These are phyloP conservation scores for Nezara viridula DNA, from an alignment of 2,888 invertebrate genomes.

Conservation along the genomic window DNA sequence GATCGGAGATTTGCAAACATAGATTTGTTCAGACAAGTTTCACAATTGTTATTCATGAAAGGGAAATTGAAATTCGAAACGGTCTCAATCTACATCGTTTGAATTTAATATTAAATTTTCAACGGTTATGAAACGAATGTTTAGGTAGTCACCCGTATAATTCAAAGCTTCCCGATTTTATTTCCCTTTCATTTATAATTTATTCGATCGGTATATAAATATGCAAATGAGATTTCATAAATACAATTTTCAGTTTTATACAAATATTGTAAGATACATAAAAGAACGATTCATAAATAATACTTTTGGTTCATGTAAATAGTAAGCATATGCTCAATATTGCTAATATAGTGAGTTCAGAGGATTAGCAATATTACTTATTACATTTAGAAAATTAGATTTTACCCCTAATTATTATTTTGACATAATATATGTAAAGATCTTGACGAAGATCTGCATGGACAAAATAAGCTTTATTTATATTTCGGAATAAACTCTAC, in stretches of 20 bases:
- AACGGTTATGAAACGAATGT: background rate
- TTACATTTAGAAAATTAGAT: too few relatives aligned
- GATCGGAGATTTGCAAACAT: background rate
- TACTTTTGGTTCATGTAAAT: too few relatives aligned
- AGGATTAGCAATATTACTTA: too few relatives aligned
- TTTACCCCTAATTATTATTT: too few relatives aligned
- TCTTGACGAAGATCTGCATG: too few relatives aligned
- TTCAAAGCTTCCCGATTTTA: background rate
- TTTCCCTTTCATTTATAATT: background rate
- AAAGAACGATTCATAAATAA: too few relatives aligned
- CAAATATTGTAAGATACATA: background rate
- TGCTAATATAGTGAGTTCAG: too few relatives aligned
- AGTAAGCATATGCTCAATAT: too few relatives aligned
- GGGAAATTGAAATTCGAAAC: background rate
- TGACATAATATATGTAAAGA: too few relatives aligned
- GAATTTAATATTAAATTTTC: slow-evolving; percentile 11
- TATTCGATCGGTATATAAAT: background rate
- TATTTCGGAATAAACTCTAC: too few relatives aligned
- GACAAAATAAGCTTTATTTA: too few relatives aligned
- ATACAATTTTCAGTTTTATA: background rate
- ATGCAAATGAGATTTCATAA: background rate
- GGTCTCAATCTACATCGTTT: background rate
- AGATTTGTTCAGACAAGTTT: background rate
- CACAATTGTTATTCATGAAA: background rate
- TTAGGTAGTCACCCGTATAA: background rate